Base-by-base conservation (phyloP, 1,140 invertebrate species). In the Trichonephila inaurata region DNA sequence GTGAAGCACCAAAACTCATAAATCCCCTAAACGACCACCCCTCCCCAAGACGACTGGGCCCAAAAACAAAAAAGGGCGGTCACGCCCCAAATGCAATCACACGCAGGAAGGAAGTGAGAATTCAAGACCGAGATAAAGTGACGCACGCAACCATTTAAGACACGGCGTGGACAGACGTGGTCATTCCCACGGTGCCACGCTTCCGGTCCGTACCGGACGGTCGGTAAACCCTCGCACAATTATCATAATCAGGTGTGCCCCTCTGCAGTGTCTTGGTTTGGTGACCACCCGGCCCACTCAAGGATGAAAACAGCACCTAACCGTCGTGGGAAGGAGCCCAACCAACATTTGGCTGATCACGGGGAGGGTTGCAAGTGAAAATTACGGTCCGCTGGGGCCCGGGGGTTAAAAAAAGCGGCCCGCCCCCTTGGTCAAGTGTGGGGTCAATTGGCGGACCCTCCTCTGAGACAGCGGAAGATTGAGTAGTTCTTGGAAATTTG, bases 201-300 rank as follows among this genome's bases (percentile, higher is more conserved):
- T 91, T 91, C 89, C 89, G 89, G 89, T 91, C 28, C 33, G 28
- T 10, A 51, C 51, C 51, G 51, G 51, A 51, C 89, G 89, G 89
- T 82, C 89, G 89, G 69, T 91, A 91, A 91, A 91, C 89, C 33
- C 77, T n/a, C 44, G 77, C 21, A 19, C 77, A 82, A 82, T 91
- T 91, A 82, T 62, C 89, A 62, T 81, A 40, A 81, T 91, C 89
- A 40, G 89, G 19, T 16, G 24, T 28, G 40, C 69, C 16, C 44
- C 64, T 58, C 51, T 7, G 72, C 18, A 58, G 51, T 85, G 89
- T 91, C 77, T 82, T 91, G 89, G 66, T 91, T 91, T 91, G 21
- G 69, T 91, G 89, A 91, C 72, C 89, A 82, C 89, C 51, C 33
- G 28, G 64, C 24, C 72, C 60, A 82, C 72, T 91, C 89, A 82